Percentiles rank a stretch among this genome's conserved stretches.
phyloP scores from a whole-genome alignment of 2,113 vertebrate species.

The Catharus fuscescens region DNA sequence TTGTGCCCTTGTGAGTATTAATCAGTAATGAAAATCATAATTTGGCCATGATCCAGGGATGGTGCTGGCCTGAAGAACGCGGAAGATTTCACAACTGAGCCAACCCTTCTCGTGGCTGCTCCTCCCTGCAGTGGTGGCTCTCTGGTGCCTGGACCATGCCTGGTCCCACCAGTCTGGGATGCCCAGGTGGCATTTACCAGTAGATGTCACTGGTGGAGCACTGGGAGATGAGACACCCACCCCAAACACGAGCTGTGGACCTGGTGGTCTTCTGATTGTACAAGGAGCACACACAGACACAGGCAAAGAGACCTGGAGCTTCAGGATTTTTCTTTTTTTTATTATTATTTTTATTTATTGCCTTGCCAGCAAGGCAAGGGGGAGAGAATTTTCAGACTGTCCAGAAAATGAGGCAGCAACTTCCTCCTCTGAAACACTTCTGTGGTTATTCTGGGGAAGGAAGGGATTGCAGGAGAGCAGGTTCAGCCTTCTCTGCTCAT shows the following conservation, averaged over 20 bases:
- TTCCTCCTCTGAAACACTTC: neutral
- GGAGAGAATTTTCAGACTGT: neutral
- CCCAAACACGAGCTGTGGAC: fast-evolving
- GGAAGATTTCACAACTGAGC: neutral
- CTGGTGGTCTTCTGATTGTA: neutral
- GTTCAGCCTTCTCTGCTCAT: neutral
- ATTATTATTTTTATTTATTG: neutral
- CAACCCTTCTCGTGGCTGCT: neutral
- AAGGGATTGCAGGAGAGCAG: neutral
- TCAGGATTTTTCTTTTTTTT: neutral
- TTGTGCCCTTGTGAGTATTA: neutral
- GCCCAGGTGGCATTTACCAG: neutral
- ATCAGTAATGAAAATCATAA: neutral
- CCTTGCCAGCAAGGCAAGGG: neutral
- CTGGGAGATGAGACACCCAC: neutral
- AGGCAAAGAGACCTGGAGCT: neutral
- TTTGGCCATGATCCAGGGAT: neutral
- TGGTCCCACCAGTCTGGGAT: neutral
- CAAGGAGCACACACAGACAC: neutral
- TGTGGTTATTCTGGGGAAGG: neutral
- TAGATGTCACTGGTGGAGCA: slow-evolving; percentile 56
- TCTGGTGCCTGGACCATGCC: neutral
- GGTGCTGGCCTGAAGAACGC: neutral
- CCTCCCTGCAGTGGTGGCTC: neutral
- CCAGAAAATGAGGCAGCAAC: neutral